Percentiles rank a stretch among this genome's conserved stretches.
These are phyloP conservation scores for Carassius gibelio DNA, from an alignment of 2,113 vertebrate genomes.

Conservation along the genomic window DNA sequence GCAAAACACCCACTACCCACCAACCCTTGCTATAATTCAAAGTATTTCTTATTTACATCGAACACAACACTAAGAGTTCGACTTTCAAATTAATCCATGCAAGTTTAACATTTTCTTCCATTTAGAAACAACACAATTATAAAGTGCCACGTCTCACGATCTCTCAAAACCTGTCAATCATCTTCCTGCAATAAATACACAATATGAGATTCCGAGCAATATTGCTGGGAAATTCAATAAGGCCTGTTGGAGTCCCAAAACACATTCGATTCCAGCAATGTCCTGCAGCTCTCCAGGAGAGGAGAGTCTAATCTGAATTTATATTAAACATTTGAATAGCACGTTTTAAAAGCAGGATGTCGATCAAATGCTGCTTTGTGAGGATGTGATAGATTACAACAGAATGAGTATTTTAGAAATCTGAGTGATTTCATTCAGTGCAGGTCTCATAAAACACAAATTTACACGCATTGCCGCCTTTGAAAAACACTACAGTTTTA, in stretches of 20 bases:
- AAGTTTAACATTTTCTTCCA: background rate
- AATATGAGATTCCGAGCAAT: conserved; percentile 42
- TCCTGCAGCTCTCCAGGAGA: background rate
- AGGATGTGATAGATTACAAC: background rate
- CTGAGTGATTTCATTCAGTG: background rate
- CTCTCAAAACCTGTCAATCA: conserved; percentile 47
- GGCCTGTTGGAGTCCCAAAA: conserved; percentile 12
- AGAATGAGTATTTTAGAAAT: background rate
- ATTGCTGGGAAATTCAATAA: conserved; percentile 50
- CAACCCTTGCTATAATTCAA: conserved; percentile 19
- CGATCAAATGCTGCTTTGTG: background rate
- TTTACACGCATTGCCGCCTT: background rate
- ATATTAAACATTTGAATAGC: conserved; percentile 44
- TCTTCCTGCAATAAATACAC: conserved; percentile 46
- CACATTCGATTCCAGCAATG: conserved; percentile 4
- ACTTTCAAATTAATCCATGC: conserved; percentile 20
- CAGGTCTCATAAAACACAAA: background rate
- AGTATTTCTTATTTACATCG: conserved; percentile 18
- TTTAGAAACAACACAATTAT: conserved; percentile 35
- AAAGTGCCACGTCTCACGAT: conserved; percentile 22
- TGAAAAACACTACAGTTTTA: background rate
- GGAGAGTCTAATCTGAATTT: conserved; percentile 28
- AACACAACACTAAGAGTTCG: conserved; percentile 7
- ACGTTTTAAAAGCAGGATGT: conserved; percentile 15
- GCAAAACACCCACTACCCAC: background rate